Conservation (phyloP, 2,888 invertebrate species). For the Lamellibrachia columna region DNA sequence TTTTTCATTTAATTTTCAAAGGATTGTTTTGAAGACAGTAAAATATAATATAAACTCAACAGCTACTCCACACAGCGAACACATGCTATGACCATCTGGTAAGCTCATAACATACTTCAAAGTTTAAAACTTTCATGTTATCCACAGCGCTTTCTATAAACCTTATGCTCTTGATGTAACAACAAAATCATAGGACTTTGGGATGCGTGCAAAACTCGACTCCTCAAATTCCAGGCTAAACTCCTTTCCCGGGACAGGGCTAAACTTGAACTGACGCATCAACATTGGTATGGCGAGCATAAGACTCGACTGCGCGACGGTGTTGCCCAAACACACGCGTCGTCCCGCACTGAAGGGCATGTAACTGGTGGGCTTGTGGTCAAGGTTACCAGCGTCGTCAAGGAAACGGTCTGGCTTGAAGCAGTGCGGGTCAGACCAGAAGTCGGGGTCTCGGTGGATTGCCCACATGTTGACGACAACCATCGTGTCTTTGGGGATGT, state of each 20-base stretch:
- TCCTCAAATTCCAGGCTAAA: neutral
- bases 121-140: no score
- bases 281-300: conserved; percentile 24
- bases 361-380: neutral
- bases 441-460: conserved; percentile 18
- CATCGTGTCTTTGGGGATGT: conserved; percentile 28
- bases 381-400: neutral
- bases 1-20: neutral
- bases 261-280: neutral
- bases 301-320: conserved; percentile 5
- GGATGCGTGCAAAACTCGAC: conserved; percentile 7
- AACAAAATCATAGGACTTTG: neutral
- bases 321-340: conserved; percentile 27
- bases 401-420: conserved; percentile 27
- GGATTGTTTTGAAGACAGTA: neutral
- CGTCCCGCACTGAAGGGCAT: conserved; percentile 26
- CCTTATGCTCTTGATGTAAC: no score
- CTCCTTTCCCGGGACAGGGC: neutral
- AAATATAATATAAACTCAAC: neutral
- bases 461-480: conserved; percentile 29
- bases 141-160: no score
- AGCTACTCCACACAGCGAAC: neutral
- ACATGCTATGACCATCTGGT: neutral
- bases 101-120: no score
- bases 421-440: conserved; percentile 22